phyloP scores from a whole-genome alignment of 2,888 invertebrate genomes.

The Ichneumoninae sp. region DNA sequence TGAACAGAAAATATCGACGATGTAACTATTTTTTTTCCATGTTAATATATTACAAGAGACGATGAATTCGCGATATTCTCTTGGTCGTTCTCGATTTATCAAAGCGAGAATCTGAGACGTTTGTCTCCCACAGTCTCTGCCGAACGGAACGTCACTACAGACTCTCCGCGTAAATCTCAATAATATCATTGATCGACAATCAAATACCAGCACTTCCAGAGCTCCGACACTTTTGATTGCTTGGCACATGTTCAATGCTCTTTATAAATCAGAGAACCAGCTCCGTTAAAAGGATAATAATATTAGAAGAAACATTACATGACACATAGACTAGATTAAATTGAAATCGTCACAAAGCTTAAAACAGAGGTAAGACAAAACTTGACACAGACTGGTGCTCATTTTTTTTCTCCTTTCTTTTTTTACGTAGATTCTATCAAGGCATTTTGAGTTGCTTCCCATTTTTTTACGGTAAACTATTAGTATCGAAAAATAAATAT shows the following conservation, averaged over 20 bases:
- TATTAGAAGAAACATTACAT: constrained; percentile 46
- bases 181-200: not conserved
- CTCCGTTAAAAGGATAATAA: constrained; percentile 53
- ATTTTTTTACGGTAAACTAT: constrained; percentile 3
- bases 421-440: constrained; percentile 7
- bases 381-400: not conserved
- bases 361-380: constrained; percentile 38
- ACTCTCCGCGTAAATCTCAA: constrained; percentile 9
- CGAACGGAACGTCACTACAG: not conserved
- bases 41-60: constrained; percentile 35
- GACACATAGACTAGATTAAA: constrained; percentile 42
- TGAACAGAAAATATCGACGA: constrained; percentile 51
- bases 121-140: not conserved
- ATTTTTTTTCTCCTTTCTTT: constrained; percentile 24
- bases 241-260: constrained; percentile 49
- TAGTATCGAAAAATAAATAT: constrained; percentile 53
- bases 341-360: constrained; percentile 48
- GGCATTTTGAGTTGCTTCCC: constrained; percentile 27
- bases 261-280: constrained; percentile 56
- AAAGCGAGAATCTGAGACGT: constrained; percentile 6
- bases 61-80: constrained; percentile 39
- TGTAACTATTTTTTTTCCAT: constrained; percentile 40
- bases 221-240: constrained; percentile 37
- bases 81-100: constrained; percentile 19
- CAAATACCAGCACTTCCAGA: constrained; percentile 28